Percentiles rank a stretch among this genome's conserved stretches.
Evolutionary conservation across 2,797 vertebrate species (phyloP).

Genomic region (Crocidura indochinensis): DNA sequence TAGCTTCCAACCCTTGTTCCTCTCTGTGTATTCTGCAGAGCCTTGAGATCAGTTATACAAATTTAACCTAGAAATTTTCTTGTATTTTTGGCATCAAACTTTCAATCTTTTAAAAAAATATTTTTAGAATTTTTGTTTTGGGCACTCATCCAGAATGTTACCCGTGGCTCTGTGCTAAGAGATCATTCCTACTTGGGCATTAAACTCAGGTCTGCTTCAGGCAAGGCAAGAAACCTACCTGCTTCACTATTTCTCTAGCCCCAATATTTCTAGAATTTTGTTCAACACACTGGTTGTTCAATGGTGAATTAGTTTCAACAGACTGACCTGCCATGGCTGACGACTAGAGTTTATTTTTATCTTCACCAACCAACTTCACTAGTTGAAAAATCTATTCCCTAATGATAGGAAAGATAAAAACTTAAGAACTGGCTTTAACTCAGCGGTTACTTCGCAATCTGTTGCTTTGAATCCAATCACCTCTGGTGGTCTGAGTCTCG

Average conservation of each 20-base stretch:
- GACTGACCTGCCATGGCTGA: not conserved
- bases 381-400: constrained; percentile 24
- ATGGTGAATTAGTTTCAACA: constrained; percentile 28
- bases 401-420: constrained; percentile 4
- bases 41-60: not conserved
- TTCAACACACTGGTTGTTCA: not conserved
- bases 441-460: too few relatives aligned
- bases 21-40: not conserved
- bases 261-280: constrained; percentile 1
- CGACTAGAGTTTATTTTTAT: constrained; percentile 7
- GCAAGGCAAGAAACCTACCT: too few relatives aligned
- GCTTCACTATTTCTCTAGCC: too few relatives aligned
- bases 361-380: too few relatives aligned
- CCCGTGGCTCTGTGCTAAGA: too few relatives aligned
- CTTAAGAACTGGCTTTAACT: too few relatives aligned
- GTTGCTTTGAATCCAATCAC: too few relatives aligned
- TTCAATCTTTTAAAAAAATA: constrained; percentile 9
- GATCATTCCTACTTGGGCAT: too few relatives aligned
- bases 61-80: constrained; percentile 31
- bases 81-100: not conserved
- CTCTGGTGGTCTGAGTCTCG: too few relatives aligned
- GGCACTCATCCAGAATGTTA: not conserved
- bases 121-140: constrained; percentile 6
- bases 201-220: too few relatives aligned
- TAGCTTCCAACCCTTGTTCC: not conserved